Evolutionary conservation across 2,888 invertebrate species (phyloP), one percentile per base, ranked within the genome.

Genomic region (Macaria liturata): DNA sequence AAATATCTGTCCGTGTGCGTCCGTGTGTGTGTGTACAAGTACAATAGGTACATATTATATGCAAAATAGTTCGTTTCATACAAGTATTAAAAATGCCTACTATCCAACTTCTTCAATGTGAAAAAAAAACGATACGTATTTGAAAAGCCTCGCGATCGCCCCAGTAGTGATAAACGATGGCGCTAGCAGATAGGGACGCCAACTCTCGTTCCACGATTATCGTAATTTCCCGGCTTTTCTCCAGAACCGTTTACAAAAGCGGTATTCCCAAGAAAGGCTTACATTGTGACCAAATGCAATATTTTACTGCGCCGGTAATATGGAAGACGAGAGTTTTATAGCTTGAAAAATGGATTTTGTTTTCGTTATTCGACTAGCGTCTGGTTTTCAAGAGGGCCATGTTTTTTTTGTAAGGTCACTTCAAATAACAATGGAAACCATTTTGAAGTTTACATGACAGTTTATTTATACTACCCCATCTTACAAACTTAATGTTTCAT

Each of bases 251-350:
- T 53, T 57, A 50, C 55, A 49, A 56, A 56, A 57, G 56, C 50
- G 61, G 52, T 53, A 49, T 56, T 46, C 56, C 50, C 32, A 37
- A 53, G 46, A 44, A 51, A 45, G 46, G 54, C 50, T 61, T 49
- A 63, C 65, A 61, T 59, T 63, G 65, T 65, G 66, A 63, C 65
- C 66, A 58, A 65, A 63, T 60, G 65, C 62, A 61, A 67, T 67
- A 67, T 67, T 67, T 65, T 63, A 67, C 59, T 60, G 58, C 58
- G 56, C 44, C 48, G 30, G 54, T 57, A 59, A 64, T 62, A 66
- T 58, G 54, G 56, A 40, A 56, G 59, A 51, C 46, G 59, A 49
- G 60, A 61, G 62, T 57, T 67, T 67, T 67, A 66, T 62, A 44
- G 65, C 59, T 58, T 59, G 59, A 67, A 65, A 66, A 67, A 65